Evolutionary conservation across 2,797 vertebrate species (phyloP).

Genomic region (Numenius phaeopus): DNA sequence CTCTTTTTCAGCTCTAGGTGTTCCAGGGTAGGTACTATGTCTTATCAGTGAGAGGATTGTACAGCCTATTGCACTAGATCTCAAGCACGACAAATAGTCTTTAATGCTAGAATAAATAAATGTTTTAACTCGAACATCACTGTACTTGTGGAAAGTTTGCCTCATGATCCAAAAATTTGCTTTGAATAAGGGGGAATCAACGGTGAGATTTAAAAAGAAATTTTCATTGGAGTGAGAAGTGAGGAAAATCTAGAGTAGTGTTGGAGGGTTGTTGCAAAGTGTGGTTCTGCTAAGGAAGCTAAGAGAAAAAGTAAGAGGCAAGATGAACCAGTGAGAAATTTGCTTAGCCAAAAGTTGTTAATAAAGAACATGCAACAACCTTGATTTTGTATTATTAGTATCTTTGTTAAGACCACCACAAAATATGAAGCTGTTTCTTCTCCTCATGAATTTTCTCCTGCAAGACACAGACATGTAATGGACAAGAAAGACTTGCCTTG

Average conservation of each 20-base stretch:
- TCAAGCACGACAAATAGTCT: neutral
- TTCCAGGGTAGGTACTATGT: neutral
- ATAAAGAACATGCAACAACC: neutral
- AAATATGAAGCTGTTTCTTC: neutral
- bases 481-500: neutral
- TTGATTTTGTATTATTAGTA: neutral
- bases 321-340: neutral
- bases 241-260: neutral
- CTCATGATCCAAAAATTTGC: neutral
- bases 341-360: neutral
- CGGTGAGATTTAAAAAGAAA: neutral
- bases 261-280: neutral
- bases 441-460: neutral
- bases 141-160: neutral
- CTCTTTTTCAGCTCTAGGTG: neutral
- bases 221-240: neutral
- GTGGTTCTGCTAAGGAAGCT: neutral
- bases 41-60: neutral
- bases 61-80: neutral
- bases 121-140: neutral
- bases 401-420: neutral
- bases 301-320: neutral
- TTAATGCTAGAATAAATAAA: neutral
- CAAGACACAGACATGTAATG: neutral
- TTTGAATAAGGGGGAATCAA: rapidly evolving